phyloP scores from a whole-genome alignment of 2,113 vertebrate species.

The Macaca mulatta region DNA sequence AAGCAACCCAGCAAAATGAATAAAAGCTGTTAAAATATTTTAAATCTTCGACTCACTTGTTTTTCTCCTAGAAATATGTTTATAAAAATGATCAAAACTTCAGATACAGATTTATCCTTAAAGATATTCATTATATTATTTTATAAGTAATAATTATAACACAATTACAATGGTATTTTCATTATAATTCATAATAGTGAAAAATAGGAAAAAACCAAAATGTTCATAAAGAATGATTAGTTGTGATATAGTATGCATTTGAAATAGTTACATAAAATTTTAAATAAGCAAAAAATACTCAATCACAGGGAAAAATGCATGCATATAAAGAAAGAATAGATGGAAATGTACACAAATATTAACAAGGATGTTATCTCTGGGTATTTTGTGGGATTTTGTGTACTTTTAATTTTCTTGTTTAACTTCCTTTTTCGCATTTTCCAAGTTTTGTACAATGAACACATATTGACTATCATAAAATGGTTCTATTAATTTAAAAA shows the following conservation, averaged over 20 bases:
- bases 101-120: not conserved
- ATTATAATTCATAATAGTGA: not conserved
- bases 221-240: not conserved
- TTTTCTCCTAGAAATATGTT: not conserved
- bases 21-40: slow-evolving; percentile 15
- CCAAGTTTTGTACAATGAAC: not conserved
- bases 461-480: not conserved
- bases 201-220: not conserved
- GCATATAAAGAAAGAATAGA: not conserved
- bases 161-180: not conserved
- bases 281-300: not conserved
- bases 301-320: not conserved
- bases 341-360: slow-evolving; percentile 36
- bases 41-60: not conserved
- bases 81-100: not conserved
- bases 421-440: slow-evolving; percentile 23
- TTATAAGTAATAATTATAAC: slow-evolving; percentile 15
- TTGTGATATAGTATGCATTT: not conserved
- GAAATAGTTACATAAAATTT: slow-evolving; percentile 25
- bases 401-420: not conserved
- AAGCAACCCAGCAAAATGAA: not conserved
- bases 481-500: not conserved
- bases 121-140: not conserved
- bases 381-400: not conserved
- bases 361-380: not conserved